Evolutionary conservation across 2,797 vertebrate genomes (phyloP).

Genomic region (Paedocypris micromegethes): DNA sequence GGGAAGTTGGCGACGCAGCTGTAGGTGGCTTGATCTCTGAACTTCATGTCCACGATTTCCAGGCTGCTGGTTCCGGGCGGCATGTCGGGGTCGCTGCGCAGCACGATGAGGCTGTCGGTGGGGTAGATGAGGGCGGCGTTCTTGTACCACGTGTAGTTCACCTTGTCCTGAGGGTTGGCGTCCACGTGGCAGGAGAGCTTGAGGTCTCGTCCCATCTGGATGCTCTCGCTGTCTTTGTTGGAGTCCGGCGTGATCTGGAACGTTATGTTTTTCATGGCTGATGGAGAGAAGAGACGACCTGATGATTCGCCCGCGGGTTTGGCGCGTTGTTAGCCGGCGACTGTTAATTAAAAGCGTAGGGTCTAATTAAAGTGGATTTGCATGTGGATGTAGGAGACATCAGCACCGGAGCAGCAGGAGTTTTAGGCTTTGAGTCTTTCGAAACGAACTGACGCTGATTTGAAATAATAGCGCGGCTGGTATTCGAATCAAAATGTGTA

Average conservation of each 20-base stretch:
- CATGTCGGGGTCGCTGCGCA: constrained; percentile 90
- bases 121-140: constrained; percentile 78
- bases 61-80: constrained; percentile 89
- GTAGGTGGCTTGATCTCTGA: constrained; percentile 93
- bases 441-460: too few species aligned
- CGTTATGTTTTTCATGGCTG: constrained; percentile 90
- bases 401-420: too few species aligned
- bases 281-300: constrained; percentile 1
- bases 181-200: constrained; percentile 96
- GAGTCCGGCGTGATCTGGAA: constrained; percentile 97
- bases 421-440: too few species aligned
- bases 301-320: background rate
- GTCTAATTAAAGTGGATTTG: too few species aligned
- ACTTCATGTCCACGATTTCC: constrained; percentile 95
- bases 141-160: constrained; percentile 97
- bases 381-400: too few species aligned
- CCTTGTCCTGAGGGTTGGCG: constrained; percentile 93
- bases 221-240: constrained; percentile 95
- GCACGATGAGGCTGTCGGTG: constrained; percentile 83
- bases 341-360: too few species aligned
- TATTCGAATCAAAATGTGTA: too few species aligned
- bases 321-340: too few species aligned
- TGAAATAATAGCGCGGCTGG: too few species aligned
- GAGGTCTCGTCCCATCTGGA: constrained; percentile 94
- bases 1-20: constrained; percentile 87